These are phyloP conservation scores for Xenopus tropicalis DNA, from an alignment of 2,113 vertebrate species.

Conservation along the genomic window UCB_Xtro_10.0 CM004443.2:68572001-68572500, in stretches of 20 bases:
- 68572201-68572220: conserved; percentile 42
- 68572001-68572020: conserved; percentile 25
- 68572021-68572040: conserved; percentile 31
- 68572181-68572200: conserved; percentile 38
- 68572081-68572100: conserved; percentile 45
- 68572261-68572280: conserved; percentile 20
- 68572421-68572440: neutral
- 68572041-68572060: conserved; percentile 35
- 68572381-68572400: neutral
- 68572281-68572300: conserved; percentile 31
- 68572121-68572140: conserved; percentile 31
- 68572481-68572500: neutral
- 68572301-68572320: conserved; percentile 15
- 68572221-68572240: conserved; percentile 33
- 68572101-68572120: conserved; percentile 37
- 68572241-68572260: conserved; percentile 23
- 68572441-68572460: neutral
- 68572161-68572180: conserved; percentile 32
- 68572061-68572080: conserved; percentile 45
- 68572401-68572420: neutral
- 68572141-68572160: conserved; percentile 39
- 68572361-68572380: neutral
- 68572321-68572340: conserved; percentile 8
- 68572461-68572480: neutral
- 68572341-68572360: neutral